Base-by-base conservation (phyloP, 1,140 invertebrate species). In the Drosophila busckii region DNA sequence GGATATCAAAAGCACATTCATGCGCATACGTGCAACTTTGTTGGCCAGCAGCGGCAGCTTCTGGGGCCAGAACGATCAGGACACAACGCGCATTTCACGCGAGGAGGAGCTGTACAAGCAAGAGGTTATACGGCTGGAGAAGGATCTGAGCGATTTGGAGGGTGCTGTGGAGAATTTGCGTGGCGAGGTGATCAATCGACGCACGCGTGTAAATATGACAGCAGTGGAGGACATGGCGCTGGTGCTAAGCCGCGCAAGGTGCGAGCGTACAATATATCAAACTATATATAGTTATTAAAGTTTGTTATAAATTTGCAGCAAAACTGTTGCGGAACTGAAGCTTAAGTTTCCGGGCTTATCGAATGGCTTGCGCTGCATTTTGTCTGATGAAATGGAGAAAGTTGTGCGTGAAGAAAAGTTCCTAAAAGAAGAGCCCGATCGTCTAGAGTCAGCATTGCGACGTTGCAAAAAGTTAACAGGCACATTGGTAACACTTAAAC, bases 161-260 rank as follows among this genome's bases (percentile, higher is more conserved):
- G 92, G 92, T 16, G 96, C 95, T 3, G 97, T 99, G 2, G 97
- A 99, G 88, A 96, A 97, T 85, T 89, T 99, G 28, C 91, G 97
- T 41, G 94, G 94, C 28, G 97, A 98, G 87, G 97, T 98, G 0
- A 96, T 98, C 34, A 98, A 97, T 88, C 91, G 95, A 44, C 94
- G 97, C 85, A 97, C 96, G 31, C 91, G 96, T 23, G 97, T 99
- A 6, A 98, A 98, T 85, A 97, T 98, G 94, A 92, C 93, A 0
- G 97, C 98, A 85, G 97, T 99, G 1, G 97, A 99, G 87, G 95
- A 95, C 69, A 98, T 99, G 92, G 97, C 97, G 9, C 89, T 98
- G 60, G 92, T 97, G 46, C 89, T 99, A 9, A 96, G 93, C 86
- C 92, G 94, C 88, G 93, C 94, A 48, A 95, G 92, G 92, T 93